phyloP scores from a whole-genome alignment of 2,888 invertebrate species.

The Catotricha subobsoleta region DNA sequence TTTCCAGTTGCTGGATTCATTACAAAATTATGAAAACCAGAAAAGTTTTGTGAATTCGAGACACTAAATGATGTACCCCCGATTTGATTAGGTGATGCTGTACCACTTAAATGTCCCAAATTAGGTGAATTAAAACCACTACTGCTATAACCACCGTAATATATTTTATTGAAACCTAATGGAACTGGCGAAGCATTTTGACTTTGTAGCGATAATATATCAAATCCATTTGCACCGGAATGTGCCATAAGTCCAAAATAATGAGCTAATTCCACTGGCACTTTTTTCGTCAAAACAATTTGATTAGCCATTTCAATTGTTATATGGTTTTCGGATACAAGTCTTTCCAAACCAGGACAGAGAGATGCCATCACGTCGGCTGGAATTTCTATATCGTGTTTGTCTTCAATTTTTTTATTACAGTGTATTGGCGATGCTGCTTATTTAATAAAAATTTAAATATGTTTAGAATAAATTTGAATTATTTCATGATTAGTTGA shows the following conservation, averaged over 20 bases:
- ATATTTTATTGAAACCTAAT: constrained; percentile 5
- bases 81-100: constrained; percentile 10
- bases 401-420: constrained; percentile 18
- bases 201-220: constrained; percentile 26
- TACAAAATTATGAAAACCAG: constrained; percentile 1
- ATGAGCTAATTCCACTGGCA: constrained; percentile 34
- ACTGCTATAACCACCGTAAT: constrained; percentile 9
- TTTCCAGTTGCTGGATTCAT: constrained; percentile 12
- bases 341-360: constrained; percentile 28
- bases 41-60: constrained; percentile 5
- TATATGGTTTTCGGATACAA: constrained; percentile 30
- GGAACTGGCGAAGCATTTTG: constrained; percentile 22
- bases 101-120: constrained; percentile 11
- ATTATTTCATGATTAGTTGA: background rate
- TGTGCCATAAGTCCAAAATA: constrained; percentile 37
- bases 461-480: too few relatives aligned
- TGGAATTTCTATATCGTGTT: constrained; percentile 26
- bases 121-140: constrained; percentile 15
- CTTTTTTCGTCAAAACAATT: constrained; percentile 29
- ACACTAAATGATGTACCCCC: constrained; percentile 1
- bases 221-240: constrained; percentile 26
- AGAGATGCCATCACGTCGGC: constrained; percentile 33
- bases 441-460: too few relatives aligned
- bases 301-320: constrained; percentile 28
- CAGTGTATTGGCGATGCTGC: constrained; percentile 44